phyloP scores from a whole-genome alignment of 2,888 invertebrate species.

The Papilio gigon region DNA sequence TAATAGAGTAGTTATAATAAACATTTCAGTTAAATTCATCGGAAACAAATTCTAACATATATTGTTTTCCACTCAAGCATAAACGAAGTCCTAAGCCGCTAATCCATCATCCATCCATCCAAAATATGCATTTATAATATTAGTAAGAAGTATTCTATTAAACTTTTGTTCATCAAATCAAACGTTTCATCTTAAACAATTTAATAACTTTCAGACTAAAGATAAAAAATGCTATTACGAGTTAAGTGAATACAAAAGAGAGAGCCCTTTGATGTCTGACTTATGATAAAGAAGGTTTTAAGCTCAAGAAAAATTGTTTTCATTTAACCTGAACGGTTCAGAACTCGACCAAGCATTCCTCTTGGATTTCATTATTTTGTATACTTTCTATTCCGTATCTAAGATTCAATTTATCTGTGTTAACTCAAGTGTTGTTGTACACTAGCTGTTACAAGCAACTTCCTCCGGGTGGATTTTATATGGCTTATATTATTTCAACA shows the following conservation, averaged over 20 bases:
- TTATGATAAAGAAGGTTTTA: conserved; percentile 17
- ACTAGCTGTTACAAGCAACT: too few relatives aligned
- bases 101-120: too few relatives aligned
- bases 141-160: too few relatives aligned
- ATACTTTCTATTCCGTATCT: not conserved
- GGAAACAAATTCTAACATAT: too few relatives aligned
- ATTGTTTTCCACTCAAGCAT: too few relatives aligned
- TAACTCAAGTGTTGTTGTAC: too few relatives aligned
- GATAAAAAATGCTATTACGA: conserved; percentile 23
- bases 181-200: conserved; percentile 10
- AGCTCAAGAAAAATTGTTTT: conserved; percentile 28
- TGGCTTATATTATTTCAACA: too few relatives aligned
- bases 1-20: not conserved
- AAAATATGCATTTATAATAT: too few relatives aligned
- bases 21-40: too few relatives aligned
- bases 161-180: not conserved
- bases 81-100: too few relatives aligned
- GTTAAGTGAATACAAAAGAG: conserved; percentile 17
- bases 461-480: too few relatives aligned
- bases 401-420: too few relatives aligned
- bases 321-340: conserved; percentile 1
- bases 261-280: conserved; percentile 20
- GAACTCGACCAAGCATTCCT: not conserved
- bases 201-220: conserved; percentile 5
- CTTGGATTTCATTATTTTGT: conserved; percentile 2